Conservation (phyloP, 1,140 invertebrate genomes). For the Varroa destructor region DNA sequence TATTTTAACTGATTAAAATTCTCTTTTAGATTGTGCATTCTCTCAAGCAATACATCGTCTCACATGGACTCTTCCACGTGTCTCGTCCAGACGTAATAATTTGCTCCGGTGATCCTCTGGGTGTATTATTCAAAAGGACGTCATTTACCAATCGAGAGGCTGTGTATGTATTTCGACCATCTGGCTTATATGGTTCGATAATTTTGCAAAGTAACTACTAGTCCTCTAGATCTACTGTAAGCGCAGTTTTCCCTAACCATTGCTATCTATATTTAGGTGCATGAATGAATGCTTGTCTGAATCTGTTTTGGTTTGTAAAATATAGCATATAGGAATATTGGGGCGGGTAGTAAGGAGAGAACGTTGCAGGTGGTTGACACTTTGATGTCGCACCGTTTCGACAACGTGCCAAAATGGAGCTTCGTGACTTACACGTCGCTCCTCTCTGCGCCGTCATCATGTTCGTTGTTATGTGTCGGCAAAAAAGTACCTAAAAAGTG, state of each 20-base stretch:
- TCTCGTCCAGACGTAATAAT: conserved; percentile 5
- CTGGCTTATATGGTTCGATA: too few species aligned
- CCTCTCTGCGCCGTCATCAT: too few species aligned
- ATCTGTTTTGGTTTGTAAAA: background rate
- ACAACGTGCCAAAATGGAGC: background rate
- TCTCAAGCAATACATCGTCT: conserved; percentile 17
- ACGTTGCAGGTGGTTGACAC: too few species aligned
- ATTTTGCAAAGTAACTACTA: too few species aligned
- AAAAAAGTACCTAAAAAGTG: too few species aligned
- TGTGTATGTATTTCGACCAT: conserved; percentile 10
- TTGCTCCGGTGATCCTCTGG: background rate
- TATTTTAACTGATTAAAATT: background rate
- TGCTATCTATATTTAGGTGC: too few species aligned
- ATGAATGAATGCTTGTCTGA: background rate
- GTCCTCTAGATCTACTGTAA: too few species aligned
- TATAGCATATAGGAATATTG: background rate
- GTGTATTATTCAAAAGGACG: conserved; percentile 6
- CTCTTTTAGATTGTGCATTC: background rate
- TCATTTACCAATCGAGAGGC: conserved; percentile 22
- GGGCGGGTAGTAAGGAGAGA: background rate
- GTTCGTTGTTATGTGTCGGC: background rate
- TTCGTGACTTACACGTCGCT: background rate
- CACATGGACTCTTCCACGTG: background rate
- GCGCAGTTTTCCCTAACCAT: too few species aligned
- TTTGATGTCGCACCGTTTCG: too few species aligned